Percentiles rank a stretch among this genome's conserved stretches.
Conservation (phyloP, 2,888 invertebrate genomes). For the Torymus aiolomorphi region DNA sequence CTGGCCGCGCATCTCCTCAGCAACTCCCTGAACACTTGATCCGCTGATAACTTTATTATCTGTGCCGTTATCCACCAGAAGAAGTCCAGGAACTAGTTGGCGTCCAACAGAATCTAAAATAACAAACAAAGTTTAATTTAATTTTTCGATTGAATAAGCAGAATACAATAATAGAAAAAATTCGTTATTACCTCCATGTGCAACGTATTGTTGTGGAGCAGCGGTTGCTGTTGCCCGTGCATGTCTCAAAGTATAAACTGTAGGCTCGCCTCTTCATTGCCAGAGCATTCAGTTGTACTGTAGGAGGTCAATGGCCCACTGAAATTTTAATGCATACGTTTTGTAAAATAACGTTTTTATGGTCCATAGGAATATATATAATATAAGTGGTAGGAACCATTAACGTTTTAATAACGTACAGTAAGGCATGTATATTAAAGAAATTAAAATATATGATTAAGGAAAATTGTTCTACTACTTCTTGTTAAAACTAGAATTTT, state of each 20-base stretch:
- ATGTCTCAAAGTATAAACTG: conserved; percentile 82
- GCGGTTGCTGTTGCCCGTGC: conserved; percentile 72
- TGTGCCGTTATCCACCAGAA: conserved; percentile 81
- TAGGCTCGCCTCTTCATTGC: conserved; percentile 98
- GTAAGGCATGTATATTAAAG: too few relatives aligned
- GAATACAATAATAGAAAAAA: too few relatives aligned
- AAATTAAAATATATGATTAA: too few relatives aligned
- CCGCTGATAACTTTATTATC: conserved; percentile 71
- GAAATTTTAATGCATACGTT: conserved; percentile 57
- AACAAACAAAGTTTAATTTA: conserved; percentile 50
- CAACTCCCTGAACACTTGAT: conserved; percentile 72
- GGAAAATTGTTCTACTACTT: too few relatives aligned
- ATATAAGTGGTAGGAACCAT: not conserved
- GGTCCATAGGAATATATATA: not conserved
- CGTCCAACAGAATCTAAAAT: conserved; percentile 80
- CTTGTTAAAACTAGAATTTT: too few relatives aligned
- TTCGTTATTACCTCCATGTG: conserved; percentile 64
- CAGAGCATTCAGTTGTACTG: conserved; percentile 94
- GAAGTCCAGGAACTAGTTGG: conserved; percentile 92
- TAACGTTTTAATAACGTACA: too few relatives aligned
- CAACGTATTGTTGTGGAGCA: conserved; percentile 68
- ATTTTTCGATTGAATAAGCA: too few relatives aligned
- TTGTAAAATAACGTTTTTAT: conserved; percentile 2
- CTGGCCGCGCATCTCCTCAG: conserved; percentile 73
- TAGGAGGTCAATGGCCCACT: conserved; percentile 89